These are phyloP conservation scores for Trichogramma evanescens DNA, from an alignment of 2,888 invertebrate genomes.

Conservation along the genomic window DNA sequence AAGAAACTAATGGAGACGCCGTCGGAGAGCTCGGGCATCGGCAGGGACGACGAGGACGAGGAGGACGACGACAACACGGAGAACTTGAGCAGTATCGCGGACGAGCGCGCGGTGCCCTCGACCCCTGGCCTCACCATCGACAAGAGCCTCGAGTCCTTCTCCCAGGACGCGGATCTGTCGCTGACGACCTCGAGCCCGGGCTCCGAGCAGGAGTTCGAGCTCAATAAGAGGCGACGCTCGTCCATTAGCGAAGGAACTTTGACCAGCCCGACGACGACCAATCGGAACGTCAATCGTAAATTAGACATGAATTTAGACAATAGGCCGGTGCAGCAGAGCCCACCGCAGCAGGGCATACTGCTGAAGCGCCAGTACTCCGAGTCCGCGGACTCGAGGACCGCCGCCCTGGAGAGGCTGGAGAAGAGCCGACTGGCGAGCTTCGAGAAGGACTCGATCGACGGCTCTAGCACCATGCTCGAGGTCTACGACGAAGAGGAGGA, in stretches of 20 bases:
- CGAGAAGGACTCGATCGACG: constrained; percentile 52
- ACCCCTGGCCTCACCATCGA: constrained; percentile 37
- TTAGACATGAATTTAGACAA: constrained; percentile 1
- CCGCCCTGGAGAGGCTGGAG: constrained; percentile 8
- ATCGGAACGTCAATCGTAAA: background rate
- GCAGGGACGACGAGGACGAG: constrained; percentile 39
- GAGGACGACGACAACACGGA: constrained; percentile 30
- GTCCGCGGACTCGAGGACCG: constrained; percentile 24
- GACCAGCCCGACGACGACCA: constrained; percentile 20
- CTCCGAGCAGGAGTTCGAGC: constrained; percentile 22
- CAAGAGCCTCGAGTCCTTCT: constrained; percentile 33
- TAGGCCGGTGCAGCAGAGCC: background rate
- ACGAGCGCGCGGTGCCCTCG: constrained; percentile 35
- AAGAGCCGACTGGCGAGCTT: constrained; percentile 46
- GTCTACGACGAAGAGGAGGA: constrained; percentile 19
- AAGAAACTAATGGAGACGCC: constrained; percentile 27
- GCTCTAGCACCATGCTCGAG: constrained; percentile 50
- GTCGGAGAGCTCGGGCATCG: constrained; percentile 50
- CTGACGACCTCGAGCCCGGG: constrained; percentile 22
- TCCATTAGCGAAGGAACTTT: constrained; percentile 22
- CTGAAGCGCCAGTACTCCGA: constrained; percentile 25
- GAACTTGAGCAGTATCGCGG: constrained; percentile 36
- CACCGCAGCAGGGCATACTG: constrained; percentile 25
- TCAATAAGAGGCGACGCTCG: constrained; percentile 18
- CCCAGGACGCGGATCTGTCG: constrained; percentile 31